A percentile compares a stretch with the other conserved stretches of the same genome.
Conservation (phyloP, 2,888 invertebrate species). For the Ephialtes manifestator region DNA sequence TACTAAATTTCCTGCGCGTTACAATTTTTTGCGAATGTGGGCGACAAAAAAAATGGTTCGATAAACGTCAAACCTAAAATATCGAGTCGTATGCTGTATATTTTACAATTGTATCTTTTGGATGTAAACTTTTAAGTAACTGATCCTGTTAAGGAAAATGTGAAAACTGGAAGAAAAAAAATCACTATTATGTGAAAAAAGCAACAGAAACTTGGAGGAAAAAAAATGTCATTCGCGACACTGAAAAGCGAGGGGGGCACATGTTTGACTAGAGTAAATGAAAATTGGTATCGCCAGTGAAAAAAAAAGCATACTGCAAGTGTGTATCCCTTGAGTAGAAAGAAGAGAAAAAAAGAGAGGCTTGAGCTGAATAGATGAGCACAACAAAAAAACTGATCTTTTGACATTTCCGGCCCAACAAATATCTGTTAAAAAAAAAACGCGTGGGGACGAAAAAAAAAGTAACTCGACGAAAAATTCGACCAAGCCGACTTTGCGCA, state of each 20-base stretch:
- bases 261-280: constrained; percentile 76
- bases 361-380: neutral
- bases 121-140: neutral
- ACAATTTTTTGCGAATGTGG: too few relatives aligned
- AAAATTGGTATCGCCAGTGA: constrained; percentile 44
- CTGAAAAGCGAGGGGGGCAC: constrained; percentile 14
- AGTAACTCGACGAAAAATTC: constrained; percentile 21
- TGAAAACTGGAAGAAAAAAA: constrained; percentile 1
- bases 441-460: constrained; percentile 19
- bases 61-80: neutral
- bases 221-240: constrained; percentile 17
- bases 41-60: too few relatives aligned
- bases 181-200: neutral
- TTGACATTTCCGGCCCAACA: neutral
- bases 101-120: neutral
- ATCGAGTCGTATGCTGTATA: neutral
- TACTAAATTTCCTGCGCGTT: too few relatives aligned
- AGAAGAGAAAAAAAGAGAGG: constrained; percentile 7
- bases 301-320: constrained; percentile 22
- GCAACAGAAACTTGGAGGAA: neutral
- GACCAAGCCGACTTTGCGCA: constrained; percentile 42
- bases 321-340: constrained; percentile 21
- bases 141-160: neutral
- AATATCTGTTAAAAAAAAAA: neutral
- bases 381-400: neutral